Base-by-base conservation (phyloP, 2,888 invertebrate genomes). In the Thymelicus sylvestris region DNA sequence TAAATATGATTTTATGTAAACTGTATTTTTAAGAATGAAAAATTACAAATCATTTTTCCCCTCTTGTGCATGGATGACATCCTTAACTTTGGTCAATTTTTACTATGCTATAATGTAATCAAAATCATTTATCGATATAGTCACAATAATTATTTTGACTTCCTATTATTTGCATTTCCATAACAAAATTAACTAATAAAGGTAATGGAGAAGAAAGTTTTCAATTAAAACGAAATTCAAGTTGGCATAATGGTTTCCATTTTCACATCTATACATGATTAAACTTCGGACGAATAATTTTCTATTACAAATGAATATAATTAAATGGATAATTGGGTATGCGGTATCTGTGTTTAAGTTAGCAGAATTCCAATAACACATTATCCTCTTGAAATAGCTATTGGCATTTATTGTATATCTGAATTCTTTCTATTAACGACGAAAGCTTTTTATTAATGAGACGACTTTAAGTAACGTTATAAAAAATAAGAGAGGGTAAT, bases 261-360 rank as follows among this genome's bases (percentile, higher is more conserved):
- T 24, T 4, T 12, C 7, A 19, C 31, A 63, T 12, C 12, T 12
- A 10, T 50, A n/a, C 8, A 24, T 52, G 50, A 19, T 52, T 8
- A 66, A 66, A 31, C 50, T n/a, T 44, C 47, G n/a, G 24, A 63
- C 68, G 68, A 63, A 68, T 63, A 68, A 62, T 68, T 68, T 68
- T 68, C 68, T 68, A 68, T 63, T 8, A 38, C 31, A 31, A 31
- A 31, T 5, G 31, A 10, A 44, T 8, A 10, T 31, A 59, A 66
- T n/a, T 62, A 8, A 52, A 47, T 48, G 41, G 7, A 15, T 47
- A 24, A 44, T 38, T 15, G 48, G 68, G 68, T 62, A n/a, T 41
- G 62, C 44, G n/a, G 44, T 61, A 41, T 61, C 10, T 55, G 55
- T 55, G 24, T 55, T 19, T 7, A 55, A 6, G 10, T 8, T 55